Conservation (phyloP, 2,797 vertebrate species). For the Sebastolobus alascanus region DNA sequence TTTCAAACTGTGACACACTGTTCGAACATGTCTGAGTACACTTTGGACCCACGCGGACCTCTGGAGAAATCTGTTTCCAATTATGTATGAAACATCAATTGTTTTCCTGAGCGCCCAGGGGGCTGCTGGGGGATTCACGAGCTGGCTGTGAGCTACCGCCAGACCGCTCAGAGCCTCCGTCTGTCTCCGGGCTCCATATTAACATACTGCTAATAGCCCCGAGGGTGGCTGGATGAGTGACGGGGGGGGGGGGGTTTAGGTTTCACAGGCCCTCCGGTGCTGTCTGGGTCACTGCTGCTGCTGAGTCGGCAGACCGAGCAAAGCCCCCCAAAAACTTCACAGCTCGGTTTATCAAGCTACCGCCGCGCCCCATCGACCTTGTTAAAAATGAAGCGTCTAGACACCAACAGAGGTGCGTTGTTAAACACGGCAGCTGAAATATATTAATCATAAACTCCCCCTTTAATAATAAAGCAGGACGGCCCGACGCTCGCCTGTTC, state of each 20-base stretch:
- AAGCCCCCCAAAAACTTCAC: not conserved
- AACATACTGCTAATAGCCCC: conserved; percentile 49
- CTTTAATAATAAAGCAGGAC: conserved; percentile 26
- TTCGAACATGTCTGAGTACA: not conserved
- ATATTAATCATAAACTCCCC: conserved; percentile 10
- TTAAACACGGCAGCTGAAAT: conserved; percentile 18
- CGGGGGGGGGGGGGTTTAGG: not conserved
- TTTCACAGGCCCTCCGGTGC: conserved; percentile 64
- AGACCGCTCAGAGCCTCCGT: conserved; percentile 10
- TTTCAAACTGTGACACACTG: conserved; percentile 5
- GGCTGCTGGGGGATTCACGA: conserved; percentile 30
- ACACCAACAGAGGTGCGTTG: conserved; percentile 32
- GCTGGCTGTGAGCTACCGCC: conserved; percentile 7
- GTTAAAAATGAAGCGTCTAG: conserved; percentile 62
- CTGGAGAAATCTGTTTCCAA: conserved; percentile 58
- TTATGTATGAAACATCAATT: conserved; percentile 62
- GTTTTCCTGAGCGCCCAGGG: conserved; percentile 35
- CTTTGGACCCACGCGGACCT: not conserved
- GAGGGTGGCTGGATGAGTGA: conserved; percentile 32
- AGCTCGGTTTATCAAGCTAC: conserved; percentile 11
- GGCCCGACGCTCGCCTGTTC: not conserved
- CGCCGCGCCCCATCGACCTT: conserved; percentile 15
- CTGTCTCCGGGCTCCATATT: conserved; percentile 34
- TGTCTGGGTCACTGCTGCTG: conserved; percentile 36
- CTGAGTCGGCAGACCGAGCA: not conserved